A percentile compares a stretch with the other conserved stretches of the same genome.
Conservation (phyloP, 1,140 invertebrate species). For the Helicorthomorpha holstii region DNA sequence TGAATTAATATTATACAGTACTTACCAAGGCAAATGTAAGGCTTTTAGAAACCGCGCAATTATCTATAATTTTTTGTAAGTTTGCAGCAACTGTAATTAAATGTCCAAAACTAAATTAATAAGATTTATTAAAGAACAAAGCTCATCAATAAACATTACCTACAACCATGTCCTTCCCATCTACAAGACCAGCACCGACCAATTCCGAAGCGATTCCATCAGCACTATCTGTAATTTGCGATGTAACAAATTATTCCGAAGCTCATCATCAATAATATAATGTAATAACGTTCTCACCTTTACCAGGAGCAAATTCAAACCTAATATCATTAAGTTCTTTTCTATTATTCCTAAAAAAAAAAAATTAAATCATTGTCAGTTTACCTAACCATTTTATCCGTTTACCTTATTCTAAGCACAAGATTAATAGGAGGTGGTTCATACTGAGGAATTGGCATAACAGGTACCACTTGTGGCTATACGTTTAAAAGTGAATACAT, state of each 20-base stretch:
- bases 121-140: not conserved
- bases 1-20: too few relatives aligned
- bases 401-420: constrained; percentile 57
- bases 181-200: constrained; percentile 83
- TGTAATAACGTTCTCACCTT: constrained; percentile 26
- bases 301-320: constrained; percentile 82
- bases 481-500: too few relatives aligned
- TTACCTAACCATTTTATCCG: too few relatives aligned
- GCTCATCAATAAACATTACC: constrained; percentile 18
- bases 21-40: constrained; percentile 85
- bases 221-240: constrained; percentile 47
- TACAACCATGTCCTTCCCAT: constrained; percentile 71
- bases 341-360: constrained; percentile 53
- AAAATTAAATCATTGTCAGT: too few relatives aligned
- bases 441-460: too few relatives aligned
- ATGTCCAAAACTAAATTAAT: not conserved
- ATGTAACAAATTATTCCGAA: constrained; percentile 7
- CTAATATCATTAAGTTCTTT: constrained; percentile 92
- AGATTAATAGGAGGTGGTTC: constrained; percentile 40
- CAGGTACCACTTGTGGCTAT: too few relatives aligned
- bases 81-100: constrained; percentile 56
- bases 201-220: constrained; percentile 88
- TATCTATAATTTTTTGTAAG: constrained; percentile 74
- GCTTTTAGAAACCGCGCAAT: constrained; percentile 32
- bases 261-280: not conserved